Evolutionary conservation across 2,888 invertebrate genomes (phyloP), one percentile per base, ranked within the genome.

Genomic region (Operophtera brumata): DNA sequence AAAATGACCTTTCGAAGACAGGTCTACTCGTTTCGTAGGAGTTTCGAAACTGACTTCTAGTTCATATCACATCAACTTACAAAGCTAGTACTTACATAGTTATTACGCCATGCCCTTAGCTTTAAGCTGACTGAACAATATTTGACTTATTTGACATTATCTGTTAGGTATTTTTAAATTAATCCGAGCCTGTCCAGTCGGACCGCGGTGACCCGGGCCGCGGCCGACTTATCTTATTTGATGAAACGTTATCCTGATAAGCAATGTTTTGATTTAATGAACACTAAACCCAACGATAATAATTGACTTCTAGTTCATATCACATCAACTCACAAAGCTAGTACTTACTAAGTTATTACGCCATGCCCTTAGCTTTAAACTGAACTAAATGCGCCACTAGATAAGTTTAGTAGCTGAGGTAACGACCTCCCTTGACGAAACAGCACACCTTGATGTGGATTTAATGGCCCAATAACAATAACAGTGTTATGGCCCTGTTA

Each of bases 401-500:
- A 62, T 61, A 62, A 62, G 58, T 62, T 61, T 53, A 61, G 54
- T 59, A 43, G 53, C 45, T 47, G 7, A 34, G 32, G 20, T 61
- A 59, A 64, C 54, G 54, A 44, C 54, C 52, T 59, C 51, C 57
- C 53, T 54, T 61, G 63, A 59, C 56, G 63, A 54, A 64, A 64
- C 43, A 59, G 49, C 64, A 53, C 58, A 64, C 64, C 64, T 59
- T 62, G 60, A 64, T 64, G 62, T 47, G 57, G 59, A 59, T 64
- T 64, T 64, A 64, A 64, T 64, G 57, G 59, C 37, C 57, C 42
- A 52, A 62, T 64, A 62, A 64, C 64, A 64, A 62, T 64, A 64
- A 64, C 64, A 55, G 41, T 57, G 59, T 64, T 62, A 64, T 62
- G 47, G 59, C 60, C 59, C 64, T 54, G 51, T 57, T 61, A 59